phyloP scores from a whole-genome alignment of 2,888 invertebrate species.

The Drosophila mimetica region DNA sequence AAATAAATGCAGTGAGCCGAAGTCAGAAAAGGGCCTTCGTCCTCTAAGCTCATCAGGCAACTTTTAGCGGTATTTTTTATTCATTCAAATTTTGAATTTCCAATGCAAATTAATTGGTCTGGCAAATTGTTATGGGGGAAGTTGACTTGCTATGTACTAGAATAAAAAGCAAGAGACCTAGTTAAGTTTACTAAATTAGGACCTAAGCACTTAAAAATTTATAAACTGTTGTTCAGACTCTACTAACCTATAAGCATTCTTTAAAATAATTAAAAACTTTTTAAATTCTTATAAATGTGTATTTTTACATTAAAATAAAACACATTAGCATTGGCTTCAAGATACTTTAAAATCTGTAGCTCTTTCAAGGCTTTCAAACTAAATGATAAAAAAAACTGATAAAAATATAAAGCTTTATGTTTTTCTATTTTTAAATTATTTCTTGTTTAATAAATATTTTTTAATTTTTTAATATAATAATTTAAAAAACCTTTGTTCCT shows the following conservation, averaged over 20 bases:
- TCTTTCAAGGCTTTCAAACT: too few relatives aligned
- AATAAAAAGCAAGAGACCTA: background rate
- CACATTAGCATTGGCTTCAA: too few relatives aligned
- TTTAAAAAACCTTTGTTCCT: too few relatives aligned
- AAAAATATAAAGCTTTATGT: too few relatives aligned
- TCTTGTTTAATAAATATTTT: too few relatives aligned
- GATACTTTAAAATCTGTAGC: too few relatives aligned
- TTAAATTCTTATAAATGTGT: too few relatives aligned
- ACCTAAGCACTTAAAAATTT: background rate
- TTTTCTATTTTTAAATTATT: too few relatives aligned
- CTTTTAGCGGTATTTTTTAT: constrained; percentile 5
- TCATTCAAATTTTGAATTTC: constrained; percentile 82
- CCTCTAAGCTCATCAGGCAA: background rate
- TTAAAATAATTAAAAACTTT: too few relatives aligned
- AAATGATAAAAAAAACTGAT: too few relatives aligned
- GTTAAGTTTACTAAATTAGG: background rate
- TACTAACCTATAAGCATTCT: background rate
- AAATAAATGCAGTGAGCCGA: constrained; percentile 20
- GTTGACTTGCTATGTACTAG: constrained; percentile 82
- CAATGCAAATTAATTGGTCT: constrained; percentile 74
- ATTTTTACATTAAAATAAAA: too few relatives aligned
- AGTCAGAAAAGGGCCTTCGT: background rate
- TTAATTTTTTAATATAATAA: too few relatives aligned
- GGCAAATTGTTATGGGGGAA: constrained; percentile 85
- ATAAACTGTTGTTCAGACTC: background rate